Percentiles rank a stretch among this genome's conserved stretches.
Conservation (phyloP, 2,797 vertebrate species). For the Chelmon rostratus region DNA sequence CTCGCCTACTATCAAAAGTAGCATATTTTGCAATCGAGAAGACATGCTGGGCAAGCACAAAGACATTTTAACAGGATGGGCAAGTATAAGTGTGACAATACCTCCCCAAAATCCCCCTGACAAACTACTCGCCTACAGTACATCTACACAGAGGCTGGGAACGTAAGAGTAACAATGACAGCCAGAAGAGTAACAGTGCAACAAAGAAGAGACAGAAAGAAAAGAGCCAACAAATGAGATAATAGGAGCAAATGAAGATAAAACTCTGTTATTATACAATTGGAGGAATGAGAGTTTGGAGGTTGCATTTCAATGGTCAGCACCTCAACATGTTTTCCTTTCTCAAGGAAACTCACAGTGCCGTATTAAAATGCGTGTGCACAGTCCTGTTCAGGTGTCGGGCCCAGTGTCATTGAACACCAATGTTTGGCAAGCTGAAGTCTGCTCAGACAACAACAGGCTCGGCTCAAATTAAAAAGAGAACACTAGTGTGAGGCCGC, state of each 20-base stretch:
- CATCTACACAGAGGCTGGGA: not conserved
- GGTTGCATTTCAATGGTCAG: not conserved
- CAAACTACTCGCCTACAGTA: not conserved
- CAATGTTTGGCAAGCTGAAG: constrained; percentile 27
- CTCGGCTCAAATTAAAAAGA: constrained; percentile 63
- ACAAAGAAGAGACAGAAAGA: not conserved
- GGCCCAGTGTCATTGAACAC: constrained; percentile 11
- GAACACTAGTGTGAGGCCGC: constrained; percentile 54
- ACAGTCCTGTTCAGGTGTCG: not conserved
- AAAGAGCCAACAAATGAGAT: not conserved
- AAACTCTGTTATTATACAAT: not conserved
- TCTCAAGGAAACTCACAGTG: not conserved
- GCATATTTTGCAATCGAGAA: no score
- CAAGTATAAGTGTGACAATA: not conserved
- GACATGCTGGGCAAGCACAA: not conserved
- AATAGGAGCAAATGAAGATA: not conserved
- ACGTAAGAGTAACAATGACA: not conserved
- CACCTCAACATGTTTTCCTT: not conserved
- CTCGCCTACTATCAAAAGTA: not conserved
- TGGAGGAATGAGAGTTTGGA: not conserved
- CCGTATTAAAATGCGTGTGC: not conserved
- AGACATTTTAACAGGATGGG: not conserved
- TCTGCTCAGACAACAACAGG: constrained; percentile 50
- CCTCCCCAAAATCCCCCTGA: not conserved
- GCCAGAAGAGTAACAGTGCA: not conserved